A percentile compares a stretch with the other conserved stretches of the same genome.
phyloP scores from a whole-genome alignment of 1,140 invertebrate genomes.

The Drosophila insularis region DNA sequence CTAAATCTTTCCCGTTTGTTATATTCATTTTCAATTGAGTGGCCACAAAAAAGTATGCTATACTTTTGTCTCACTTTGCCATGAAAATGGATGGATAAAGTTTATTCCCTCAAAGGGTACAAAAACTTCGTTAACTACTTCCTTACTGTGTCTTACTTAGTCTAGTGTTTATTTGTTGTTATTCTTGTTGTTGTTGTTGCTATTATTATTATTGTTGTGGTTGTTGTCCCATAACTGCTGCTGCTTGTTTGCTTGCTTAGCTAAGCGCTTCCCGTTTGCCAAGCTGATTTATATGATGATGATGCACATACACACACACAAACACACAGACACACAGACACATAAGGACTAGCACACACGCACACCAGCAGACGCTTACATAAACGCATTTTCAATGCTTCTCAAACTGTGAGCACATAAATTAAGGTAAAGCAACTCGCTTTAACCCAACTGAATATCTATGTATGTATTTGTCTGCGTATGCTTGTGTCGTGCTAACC shows the following conservation, averaged over 20 bases:
- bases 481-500: slow-evolving; percentile 61
- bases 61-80: too few relatives aligned
- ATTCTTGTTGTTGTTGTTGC: slow-evolving; percentile 21
- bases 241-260: slow-evolving; percentile 70
- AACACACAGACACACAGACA: slow-evolving; percentile 15
- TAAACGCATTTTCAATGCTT: slow-evolving; percentile 40
- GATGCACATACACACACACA: slow-evolving; percentile 23
- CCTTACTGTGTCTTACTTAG: neutral
- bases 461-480: slow-evolving; percentile 8
- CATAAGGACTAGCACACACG: slow-evolving; percentile 3
- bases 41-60: neutral
- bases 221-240: slow-evolving; percentile 31
- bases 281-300: slow-evolving; percentile 60
- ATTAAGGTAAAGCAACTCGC: slow-evolving; percentile 51
- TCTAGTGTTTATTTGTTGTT: slow-evolving; percentile 37
- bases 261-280: slow-evolving; percentile 71
- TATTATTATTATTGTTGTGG: slow-evolving; percentile 34
- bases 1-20: too few relatives aligned
- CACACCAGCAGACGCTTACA: slow-evolving; percentile 8
- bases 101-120: slow-evolving; percentile 13
- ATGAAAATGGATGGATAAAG: neutral
- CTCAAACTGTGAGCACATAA: slow-evolving; percentile 75
- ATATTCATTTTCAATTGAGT: neutral
- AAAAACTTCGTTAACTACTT: slow-evolving; percentile 6
- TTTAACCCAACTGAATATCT: neutral